Percentiles rank a stretch among this genome's conserved stretches.
phyloP scores from a whole-genome alignment of 2,113 vertebrate genomes.

The Taxidea taxus region DNA sequence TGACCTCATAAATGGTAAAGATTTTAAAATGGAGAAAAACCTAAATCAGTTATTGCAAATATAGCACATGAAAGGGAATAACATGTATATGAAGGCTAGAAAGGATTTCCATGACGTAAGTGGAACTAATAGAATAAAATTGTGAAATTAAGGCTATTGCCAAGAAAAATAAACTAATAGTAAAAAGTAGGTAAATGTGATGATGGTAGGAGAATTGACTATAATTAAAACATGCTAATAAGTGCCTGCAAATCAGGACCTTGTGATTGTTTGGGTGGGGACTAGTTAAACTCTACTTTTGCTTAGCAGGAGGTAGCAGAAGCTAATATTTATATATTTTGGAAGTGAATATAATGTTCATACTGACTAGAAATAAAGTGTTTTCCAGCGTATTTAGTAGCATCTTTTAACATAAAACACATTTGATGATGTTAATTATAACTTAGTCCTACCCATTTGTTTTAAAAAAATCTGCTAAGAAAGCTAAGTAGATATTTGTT shows the following conservation, averaged over 20 bases:
- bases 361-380: not conserved
- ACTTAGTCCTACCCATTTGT: conserved; percentile 32
- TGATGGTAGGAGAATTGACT: not conserved
- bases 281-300: not conserved
- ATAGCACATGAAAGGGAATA: not conserved
- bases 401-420: conserved; percentile 24
- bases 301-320: not conserved
- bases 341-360: not conserved
- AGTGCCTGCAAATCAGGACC: not conserved
- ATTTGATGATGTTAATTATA: conserved; percentile 36
- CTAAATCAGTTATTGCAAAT: not conserved
- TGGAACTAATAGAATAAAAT: not conserved
- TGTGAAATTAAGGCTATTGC: not conserved
- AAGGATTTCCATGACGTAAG: not conserved
- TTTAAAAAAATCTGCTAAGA: conserved; percentile 10
- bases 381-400: not conserved
- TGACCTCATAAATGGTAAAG: not conserved
- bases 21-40: not conserved
- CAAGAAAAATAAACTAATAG: conserved; percentile 2
- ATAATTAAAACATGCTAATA: not conserved
- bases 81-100: not conserved
- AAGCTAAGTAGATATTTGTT: conserved; percentile 44
- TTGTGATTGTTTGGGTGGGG: not conserved
- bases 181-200: not conserved
- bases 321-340: conserved; percentile 16